Evolutionary conservation across 2,797 vertebrate genomes (phyloP), one percentile per base, ranked within the genome.

Genomic region (Anguilla obscura): DNA sequence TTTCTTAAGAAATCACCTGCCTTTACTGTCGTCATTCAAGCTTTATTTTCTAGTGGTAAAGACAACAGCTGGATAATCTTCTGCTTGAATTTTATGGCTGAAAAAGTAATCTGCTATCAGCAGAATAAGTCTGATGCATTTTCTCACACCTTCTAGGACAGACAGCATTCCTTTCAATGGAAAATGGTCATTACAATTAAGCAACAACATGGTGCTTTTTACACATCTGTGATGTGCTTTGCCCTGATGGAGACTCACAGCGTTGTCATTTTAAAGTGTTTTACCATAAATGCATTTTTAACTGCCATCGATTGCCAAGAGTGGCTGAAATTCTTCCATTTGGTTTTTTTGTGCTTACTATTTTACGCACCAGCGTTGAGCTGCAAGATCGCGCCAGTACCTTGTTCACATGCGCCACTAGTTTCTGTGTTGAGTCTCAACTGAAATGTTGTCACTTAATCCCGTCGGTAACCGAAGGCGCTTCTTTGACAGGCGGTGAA

Each of bases 401-500:
- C 58, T 4, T 5, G 14, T 18, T 60, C 21, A 21, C 33, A 14
- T 76, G n/a, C 7, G 50, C 79, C 6, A 52, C 1, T 52, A 85
- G 66, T n/a, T 10, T 66, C 85, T 71, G 10, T 4, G 1, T 71
- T 27, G 9, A 27, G 16, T 80, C 8, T 80, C 12, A 14, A 14
- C 36, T 54, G n/a, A 36, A 56, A 54, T 9, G 7, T 69, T 87
- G 14, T 50, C 86, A 30, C 40, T 74, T 40, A 60, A 58, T 33
- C 16, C 14, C n/a, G 54, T 87, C 2, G 7, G 71, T 50, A 36
- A 79, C 54, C 48, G 56, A 36, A 58, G 52, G 48, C 8, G n/a
- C 50, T 36, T 87, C 71, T 36, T 87, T 58, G 24, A 27, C 69
- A 79, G 50, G 36, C 71, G 33, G 33, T 30, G 69, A 14, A 87